Percentiles rank a stretch among this genome's conserved stretches.
Conservation (phyloP, 2,113 vertebrate species). For the Pontoporia blainvillei region DNA sequence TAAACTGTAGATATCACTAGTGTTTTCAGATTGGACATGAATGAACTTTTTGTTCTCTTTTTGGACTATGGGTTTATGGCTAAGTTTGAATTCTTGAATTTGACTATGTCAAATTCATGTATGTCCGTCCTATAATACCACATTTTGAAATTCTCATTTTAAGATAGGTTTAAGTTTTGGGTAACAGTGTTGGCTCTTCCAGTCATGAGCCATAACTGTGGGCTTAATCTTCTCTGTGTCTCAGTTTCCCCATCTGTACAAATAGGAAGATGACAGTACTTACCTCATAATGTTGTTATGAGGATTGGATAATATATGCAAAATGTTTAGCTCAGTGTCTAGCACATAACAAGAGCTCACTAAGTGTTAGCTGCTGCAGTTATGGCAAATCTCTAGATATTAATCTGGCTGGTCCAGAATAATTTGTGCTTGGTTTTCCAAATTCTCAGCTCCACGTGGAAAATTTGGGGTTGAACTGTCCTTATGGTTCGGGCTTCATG, state of each 20-base stretch:
- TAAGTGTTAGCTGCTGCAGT: background rate
- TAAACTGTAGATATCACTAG: background rate
- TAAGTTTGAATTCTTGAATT: background rate
- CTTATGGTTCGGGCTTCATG: background rate
- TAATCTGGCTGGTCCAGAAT: background rate
- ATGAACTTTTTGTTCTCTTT: background rate
- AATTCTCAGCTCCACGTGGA: background rate
- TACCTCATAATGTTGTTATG: background rate
- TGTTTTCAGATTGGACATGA: background rate
- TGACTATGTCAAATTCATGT: background rate
- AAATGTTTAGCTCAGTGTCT: background rate
- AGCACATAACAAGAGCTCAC: background rate
- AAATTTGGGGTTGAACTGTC: background rate
- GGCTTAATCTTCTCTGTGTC: background rate
- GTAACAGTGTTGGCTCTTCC: background rate
- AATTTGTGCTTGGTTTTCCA: background rate
- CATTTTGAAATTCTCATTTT: background rate
- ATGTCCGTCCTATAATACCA: background rate
- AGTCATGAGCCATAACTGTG: background rate
- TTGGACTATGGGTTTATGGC: background rate
- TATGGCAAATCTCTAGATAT: background rate
- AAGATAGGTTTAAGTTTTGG: background rate
- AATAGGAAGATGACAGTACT: background rate
- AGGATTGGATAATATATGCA: background rate
- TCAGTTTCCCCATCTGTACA: background rate